Evolutionary conservation across 2,797 vertebrate genomes (phyloP).

Genomic region (Anabacerthia variegaticeps): DNA sequence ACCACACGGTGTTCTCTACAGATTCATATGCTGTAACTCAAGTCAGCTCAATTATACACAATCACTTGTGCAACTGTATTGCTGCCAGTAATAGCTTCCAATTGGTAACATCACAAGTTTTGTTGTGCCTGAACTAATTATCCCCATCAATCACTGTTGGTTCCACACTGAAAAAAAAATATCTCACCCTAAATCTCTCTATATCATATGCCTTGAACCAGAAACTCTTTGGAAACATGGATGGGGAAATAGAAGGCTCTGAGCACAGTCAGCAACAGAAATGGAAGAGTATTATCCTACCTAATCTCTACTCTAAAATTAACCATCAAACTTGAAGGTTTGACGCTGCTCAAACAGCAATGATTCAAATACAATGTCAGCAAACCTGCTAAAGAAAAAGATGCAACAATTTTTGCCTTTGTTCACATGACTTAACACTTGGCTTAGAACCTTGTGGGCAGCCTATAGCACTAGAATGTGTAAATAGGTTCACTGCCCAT

Average conservation of each 20-base stretch:
- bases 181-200: not conserved
- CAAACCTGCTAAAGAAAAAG: not conserved
- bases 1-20: not conserved
- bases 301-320: not conserved
- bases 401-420: not conserved
- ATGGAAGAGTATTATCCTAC: not conserved
- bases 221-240: not conserved
- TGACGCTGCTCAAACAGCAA: not conserved
- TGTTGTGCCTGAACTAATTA: conserved; percentile 7
- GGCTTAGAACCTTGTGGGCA: not conserved
- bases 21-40: not conserved
- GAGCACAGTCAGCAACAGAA: not conserved
- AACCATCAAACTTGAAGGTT: not conserved
- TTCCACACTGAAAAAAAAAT: not conserved
- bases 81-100: not conserved
- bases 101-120: not conserved
- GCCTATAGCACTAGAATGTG: not conserved
- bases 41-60: not conserved
- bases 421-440: not conserved
- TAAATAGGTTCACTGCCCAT: not conserved
- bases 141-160: not conserved
- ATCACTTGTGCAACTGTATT: not conserved
- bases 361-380: not conserved
- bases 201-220: not conserved
- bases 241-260: not conserved